Evolutionary conservation across 2,888 invertebrate species (phyloP).

Genomic region (Rosalia funebris): DNA sequence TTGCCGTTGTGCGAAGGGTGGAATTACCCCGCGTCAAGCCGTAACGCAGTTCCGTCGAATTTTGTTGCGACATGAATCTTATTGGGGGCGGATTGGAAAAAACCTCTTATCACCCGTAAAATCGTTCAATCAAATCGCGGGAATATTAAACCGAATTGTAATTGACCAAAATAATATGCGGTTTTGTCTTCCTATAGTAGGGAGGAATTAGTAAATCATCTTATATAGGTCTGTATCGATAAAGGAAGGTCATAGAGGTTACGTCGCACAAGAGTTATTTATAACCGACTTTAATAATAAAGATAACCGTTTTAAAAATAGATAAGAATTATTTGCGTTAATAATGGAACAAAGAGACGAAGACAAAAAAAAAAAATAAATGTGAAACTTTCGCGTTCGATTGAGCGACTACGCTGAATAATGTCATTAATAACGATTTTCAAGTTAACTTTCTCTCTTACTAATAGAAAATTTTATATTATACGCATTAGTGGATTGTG

Average conservation of each 20-base stretch:
- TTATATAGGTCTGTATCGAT: slow-evolving; percentile 23
- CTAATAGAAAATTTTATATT: slow-evolving; percentile 19
- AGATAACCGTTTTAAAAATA: slow-evolving; percentile 33
- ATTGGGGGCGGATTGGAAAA: background rate
- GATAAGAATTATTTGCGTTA: slow-evolving; percentile 23
- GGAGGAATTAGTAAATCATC: background rate
- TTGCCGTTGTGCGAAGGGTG: too few species aligned
- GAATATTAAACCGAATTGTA: background rate
- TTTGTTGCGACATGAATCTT: background rate
- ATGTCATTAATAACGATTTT: slow-evolving; percentile 13
- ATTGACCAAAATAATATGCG: background rate
- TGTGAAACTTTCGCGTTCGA: slow-evolving; percentile 14
- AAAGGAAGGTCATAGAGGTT: slow-evolving; percentile 36
- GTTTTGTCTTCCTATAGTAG: background rate
- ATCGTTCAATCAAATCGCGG: too few species aligned
- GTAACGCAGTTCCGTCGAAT: background rate
- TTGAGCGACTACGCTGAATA: slow-evolving; percentile 3
- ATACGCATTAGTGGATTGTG: slow-evolving; percentile 5
- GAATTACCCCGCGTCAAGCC: background rate
- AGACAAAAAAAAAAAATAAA: slow-evolving; percentile 21
- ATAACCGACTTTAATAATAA: slow-evolving; percentile 27
- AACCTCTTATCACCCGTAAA: too few species aligned
- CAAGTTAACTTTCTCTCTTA: slow-evolving; percentile 18
- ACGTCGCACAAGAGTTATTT: slow-evolving; percentile 31
- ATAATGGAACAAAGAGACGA: slow-evolving; percentile 24